These are phyloP conservation scores for Iphiclides podalirius DNA, from an alignment of 2,888 invertebrate genomes.

Conservation along the genomic window DNA sequence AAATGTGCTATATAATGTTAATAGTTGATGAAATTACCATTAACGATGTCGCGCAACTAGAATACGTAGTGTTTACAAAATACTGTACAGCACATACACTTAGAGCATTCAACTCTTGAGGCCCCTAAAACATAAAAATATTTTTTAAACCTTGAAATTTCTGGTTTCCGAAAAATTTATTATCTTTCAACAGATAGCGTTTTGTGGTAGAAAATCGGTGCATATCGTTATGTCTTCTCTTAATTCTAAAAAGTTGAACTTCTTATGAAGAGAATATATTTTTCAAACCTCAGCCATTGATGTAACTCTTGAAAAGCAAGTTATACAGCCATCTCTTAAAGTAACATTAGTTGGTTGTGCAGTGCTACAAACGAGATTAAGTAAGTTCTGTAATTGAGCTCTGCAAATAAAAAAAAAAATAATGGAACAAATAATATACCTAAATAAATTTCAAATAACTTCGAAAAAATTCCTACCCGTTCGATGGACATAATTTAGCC, in stretches of 20 bases:
- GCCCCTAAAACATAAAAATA: constrained; percentile 53
- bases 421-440: too few species aligned
- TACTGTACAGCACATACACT: constrained; percentile 77
- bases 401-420: constrained; percentile 39
- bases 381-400: constrained; percentile 67
- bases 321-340: constrained; percentile 81
- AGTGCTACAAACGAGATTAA: constrained; percentile 82
- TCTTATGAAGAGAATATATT: neutral
- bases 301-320: constrained; percentile 81
- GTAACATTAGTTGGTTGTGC: constrained; percentile 81
- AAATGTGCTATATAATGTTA: too few species aligned
- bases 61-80: constrained; percentile 74
- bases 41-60: constrained; percentile 69
- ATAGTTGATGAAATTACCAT: constrained; percentile 60
- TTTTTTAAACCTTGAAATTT: too few species aligned
- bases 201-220: too few species aligned
- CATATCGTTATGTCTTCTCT: too few species aligned
- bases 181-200: too few species aligned
- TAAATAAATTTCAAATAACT: too few species aligned
- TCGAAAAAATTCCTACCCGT: constrained; percentile 47
- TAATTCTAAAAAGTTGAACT: too few species aligned
- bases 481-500: constrained; percentile 63
- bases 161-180: too few species aligned
- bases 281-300: constrained; percentile 62
- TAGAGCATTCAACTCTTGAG: constrained; percentile 74